Percentiles rank a stretch among this genome's conserved stretches.
These are phyloP conservation scores for Nothura maculosa DNA, from an alignment of 2,797 vertebrate species.

Conservation along the genomic window DNA sequence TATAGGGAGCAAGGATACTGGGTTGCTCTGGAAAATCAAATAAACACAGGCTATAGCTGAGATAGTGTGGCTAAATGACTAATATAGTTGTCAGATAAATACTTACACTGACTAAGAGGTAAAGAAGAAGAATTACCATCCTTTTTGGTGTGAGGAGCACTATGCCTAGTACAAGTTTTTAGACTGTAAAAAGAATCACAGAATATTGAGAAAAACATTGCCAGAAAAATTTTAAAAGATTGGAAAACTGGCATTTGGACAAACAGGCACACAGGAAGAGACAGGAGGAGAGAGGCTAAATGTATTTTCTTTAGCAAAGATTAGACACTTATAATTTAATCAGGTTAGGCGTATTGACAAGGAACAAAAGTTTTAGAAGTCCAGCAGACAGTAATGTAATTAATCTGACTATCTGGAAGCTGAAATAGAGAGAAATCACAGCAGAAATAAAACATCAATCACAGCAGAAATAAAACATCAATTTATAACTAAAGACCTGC, in stretches of 20 bases:
- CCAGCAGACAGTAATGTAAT: not conserved
- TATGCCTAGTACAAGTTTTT: not conserved
- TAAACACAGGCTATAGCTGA: accelerated
- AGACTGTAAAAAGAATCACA: not conserved
- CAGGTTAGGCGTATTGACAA: not conserved
- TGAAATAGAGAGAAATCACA: not conserved
- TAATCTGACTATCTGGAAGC: not conserved
- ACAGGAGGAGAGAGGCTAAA: not conserved
- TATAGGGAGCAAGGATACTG: not conserved
- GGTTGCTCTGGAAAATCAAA: not conserved
- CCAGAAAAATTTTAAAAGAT: not conserved
- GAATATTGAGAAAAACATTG: not conserved
- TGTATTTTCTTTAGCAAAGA: not conserved
- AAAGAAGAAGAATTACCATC: not conserved
- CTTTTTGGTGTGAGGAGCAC: not conserved
- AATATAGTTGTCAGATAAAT: not conserved
- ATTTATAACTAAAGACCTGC: not conserved
- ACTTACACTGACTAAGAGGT: not conserved
- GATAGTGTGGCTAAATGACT: not conserved
- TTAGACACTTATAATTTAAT: not conserved
- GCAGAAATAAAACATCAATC: not conserved
- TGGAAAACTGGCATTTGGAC: not conserved
- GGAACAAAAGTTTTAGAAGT: not conserved
- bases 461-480: not conserved
- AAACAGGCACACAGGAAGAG: not conserved